Conservation (phyloP, 2,797 vertebrate genomes). For the Heliangelus exortis region DNA sequence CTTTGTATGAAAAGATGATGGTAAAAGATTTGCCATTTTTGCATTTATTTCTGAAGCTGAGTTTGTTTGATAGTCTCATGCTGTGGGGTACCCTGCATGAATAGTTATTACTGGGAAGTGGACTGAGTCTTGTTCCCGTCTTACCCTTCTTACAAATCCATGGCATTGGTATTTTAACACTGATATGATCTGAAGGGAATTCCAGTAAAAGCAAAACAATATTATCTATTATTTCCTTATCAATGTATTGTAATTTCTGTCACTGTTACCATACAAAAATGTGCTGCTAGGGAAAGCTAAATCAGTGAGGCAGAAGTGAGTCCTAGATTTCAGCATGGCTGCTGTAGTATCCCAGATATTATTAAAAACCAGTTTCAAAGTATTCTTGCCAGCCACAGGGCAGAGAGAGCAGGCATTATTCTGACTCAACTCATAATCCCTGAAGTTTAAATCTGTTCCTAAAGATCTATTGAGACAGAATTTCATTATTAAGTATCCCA, state of each 20-base stretch:
- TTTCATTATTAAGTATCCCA: constrained; percentile 2
- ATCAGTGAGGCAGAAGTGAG: neutral
- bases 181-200: neutral
- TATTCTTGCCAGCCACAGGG: neutral
- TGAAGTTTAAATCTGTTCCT: constrained; percentile 12
- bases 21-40: neutral
- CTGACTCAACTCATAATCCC: constrained; percentile 19
- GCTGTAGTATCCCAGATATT: neutral
- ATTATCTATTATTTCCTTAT: neutral
- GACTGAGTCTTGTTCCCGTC: neutral
- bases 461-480: constrained; percentile 32
- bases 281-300: neutral
- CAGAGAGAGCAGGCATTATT: neutral
- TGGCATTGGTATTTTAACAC: neutral
- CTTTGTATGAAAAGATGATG: neutral
- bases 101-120: neutral
- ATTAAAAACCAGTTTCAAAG: neutral
- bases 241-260: neutral
- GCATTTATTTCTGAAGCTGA: neutral
- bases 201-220: neutral
- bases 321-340: neutral
- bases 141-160: neutral
- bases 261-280: neutral
- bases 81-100: neutral
- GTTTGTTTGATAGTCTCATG: neutral